Evolutionary conservation across 2,113 vertebrate species (phyloP), one percentile per base, ranked within the genome.

Genomic region (Crypturellus undulatus): DNA sequence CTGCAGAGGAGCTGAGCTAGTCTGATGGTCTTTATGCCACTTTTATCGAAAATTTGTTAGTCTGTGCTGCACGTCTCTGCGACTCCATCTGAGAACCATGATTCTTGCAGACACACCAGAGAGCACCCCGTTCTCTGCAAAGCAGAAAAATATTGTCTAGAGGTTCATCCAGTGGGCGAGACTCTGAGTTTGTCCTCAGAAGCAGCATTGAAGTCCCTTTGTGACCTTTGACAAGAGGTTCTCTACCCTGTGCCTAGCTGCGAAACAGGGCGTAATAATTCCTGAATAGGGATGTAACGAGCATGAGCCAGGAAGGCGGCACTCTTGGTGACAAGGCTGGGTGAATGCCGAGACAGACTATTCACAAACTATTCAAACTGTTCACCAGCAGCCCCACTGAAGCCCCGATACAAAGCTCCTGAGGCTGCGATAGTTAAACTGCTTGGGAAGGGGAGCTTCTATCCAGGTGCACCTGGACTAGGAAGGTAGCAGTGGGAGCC

Each of bases 131-230:
- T 58, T 68, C 54, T 88, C 42, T 81, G 65, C 52, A 56, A 70
- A 70, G 77, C 0, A 79, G 49, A 43, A 79, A 90, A 93, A 30
- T 40, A 10, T n/a, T 75, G 30, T 79, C 42, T 76, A 58, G 75
- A 77, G 56, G 60, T 89, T 52, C 81, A 62, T 93, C 28, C 21
- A 26, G 34, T 71, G 58, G 71, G 25, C 22, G 34, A 62, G 52
- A 47, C 58, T 86, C 69, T 91, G 84, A 90, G 87, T 82, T 87
- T 94, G 92, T 72, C 47, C 69, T 92, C 90, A 47, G 89, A 90
- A 56, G 17, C 38, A 84, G 51, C 51, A 21, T 40, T 67, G 72
- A 78, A 51, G 75, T 93, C 60, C 58, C 52, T 92, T 68, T 92
- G 65, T 71, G 56, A 75, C 58, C 62, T 93, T 65, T 67, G 51